Evolutionary conservation across 2,888 invertebrate genomes (phyloP).

Genomic region (Drosophila rubida): DNA sequence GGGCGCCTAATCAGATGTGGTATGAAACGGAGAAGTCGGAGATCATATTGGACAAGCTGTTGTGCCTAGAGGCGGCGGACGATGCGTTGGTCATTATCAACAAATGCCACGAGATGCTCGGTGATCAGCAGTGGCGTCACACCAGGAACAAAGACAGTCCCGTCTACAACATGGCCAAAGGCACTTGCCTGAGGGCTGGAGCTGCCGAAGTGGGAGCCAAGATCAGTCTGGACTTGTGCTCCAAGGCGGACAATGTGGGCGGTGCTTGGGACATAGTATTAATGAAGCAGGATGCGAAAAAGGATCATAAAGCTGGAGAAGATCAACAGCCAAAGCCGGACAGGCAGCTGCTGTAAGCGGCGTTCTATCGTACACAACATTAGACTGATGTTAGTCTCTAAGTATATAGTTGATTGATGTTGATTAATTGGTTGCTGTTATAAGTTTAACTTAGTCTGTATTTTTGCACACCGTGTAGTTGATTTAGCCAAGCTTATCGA

Average conservation of each 20-base stretch:
- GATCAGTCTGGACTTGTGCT: constrained; percentile 88
- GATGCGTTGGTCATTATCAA: constrained; percentile 89
- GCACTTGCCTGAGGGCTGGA: constrained; percentile 90
- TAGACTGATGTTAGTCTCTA: constrained; percentile 62
- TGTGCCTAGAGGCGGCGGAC: constrained; percentile 92
- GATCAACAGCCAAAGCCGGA: constrained; percentile 38
- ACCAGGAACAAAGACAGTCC: constrained; percentile 89
- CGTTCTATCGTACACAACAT: constrained; percentile 34
- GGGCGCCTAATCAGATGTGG: constrained; percentile 89
- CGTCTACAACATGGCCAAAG: constrained; percentile 94
- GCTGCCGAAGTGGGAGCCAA: constrained; percentile 85
- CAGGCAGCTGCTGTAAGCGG: constrained; percentile 52
- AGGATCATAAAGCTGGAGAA: not conserved
- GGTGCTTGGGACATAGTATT: constrained; percentile 78
- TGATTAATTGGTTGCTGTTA: constrained; percentile 31
- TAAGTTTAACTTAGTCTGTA: constrained; percentile 65
- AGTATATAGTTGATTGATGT: constrained; percentile 23
- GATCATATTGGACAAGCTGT: constrained; percentile 91
- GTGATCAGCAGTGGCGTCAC: constrained; percentile 96
- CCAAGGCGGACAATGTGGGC: constrained; percentile 82
- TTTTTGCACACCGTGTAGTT: constrained; percentile 26
- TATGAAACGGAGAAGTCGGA: constrained; percentile 93
- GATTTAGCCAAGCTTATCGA: not conserved
- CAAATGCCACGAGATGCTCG: constrained; percentile 97
- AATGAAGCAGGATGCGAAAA: constrained; percentile 15